Evolutionary conservation across 2,797 vertebrate species (phyloP), one percentile per base, ranked within the genome.

Genomic region (Ctenosaura bakeri): DNA sequence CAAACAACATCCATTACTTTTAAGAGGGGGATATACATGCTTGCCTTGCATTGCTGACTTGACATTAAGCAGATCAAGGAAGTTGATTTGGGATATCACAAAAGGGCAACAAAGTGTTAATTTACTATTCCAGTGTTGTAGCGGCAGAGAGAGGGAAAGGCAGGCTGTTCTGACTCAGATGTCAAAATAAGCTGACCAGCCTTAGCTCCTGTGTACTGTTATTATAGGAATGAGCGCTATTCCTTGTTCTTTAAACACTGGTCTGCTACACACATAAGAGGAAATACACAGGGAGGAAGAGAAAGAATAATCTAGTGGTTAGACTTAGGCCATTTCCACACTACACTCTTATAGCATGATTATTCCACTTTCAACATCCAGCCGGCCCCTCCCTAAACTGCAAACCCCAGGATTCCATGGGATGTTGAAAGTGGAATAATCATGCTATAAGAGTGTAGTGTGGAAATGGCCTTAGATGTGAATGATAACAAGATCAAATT

Each of bases 401-500:
- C 42, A 46, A 46, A 46, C 42, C 42, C 42, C 42, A 46, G 42
- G 42, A 46, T 46, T 46, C 42, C 42, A 46, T 46, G 4, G 42
- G 42, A 4, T 46, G 42, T 46, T 46, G 42, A 46, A 46, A 46
- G 42, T 46, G 42, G 42, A 46, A 46, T 46, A 46, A 46, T 46
- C 42, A 46, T 46, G 42, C 42, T 46, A 4, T 46, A 46, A 46
- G 42, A 46, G 42, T 46, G 42, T 46, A 13, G 54, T 54, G 9
- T 54, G 54, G 9, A 54, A 54, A 54, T 10, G 54, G 9, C 54
- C 54, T 54, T 84, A n/a, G 69, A 38, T 24, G 4, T 46, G 26
- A 52, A 42, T 42, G 42, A 88, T 26, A 80, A n/a, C 13, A 88
- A 52, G 66, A 59, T 81, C 32, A n/a, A n/a, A 74, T 90, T 76